These are phyloP conservation scores for Strigamia maritima DNA, from an alignment of 2,888 invertebrate genomes.

Conservation along the genomic window DNA sequence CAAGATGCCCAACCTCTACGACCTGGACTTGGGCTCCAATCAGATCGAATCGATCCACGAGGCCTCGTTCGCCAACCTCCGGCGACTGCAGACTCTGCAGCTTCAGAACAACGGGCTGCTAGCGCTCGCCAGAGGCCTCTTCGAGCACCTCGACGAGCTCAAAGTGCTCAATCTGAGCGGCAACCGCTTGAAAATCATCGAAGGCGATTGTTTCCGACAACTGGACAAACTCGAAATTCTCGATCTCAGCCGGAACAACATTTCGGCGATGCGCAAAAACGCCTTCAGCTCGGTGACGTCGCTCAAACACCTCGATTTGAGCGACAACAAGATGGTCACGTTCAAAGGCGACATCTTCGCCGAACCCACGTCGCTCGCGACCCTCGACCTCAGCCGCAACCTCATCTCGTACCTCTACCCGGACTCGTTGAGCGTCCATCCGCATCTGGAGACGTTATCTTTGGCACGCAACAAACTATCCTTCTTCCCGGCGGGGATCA, in stretches of 20 bases:
- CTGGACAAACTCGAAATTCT: conserved; percentile 45
- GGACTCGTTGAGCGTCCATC: conserved; percentile 43
- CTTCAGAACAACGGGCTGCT: conserved; percentile 36
- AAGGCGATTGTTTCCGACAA: conserved; percentile 35
- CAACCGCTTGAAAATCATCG: conserved; percentile 42
- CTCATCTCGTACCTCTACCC: conserved; percentile 44
- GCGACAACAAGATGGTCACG: conserved; percentile 66
- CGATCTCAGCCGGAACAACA: conserved; percentile 47
- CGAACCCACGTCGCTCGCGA: conserved; percentile 42
- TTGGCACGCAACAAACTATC: conserved; percentile 52
- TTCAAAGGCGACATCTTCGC: conserved; percentile 47
- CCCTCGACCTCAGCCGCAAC: conserved; percentile 48
- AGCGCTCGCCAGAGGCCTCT: conserved; percentile 41
- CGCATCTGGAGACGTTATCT: conserved; percentile 44
- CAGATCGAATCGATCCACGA: conserved; percentile 76
- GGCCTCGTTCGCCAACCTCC: conserved; percentile 85
- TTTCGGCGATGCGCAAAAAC: conserved; percentile 42
- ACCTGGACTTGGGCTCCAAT: conserved; percentile 71
- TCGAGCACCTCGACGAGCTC: conserved; percentile 43
- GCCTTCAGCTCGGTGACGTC: conserved; percentile 43
- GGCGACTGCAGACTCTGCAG: conserved; percentile 62
- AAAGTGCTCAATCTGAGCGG: conserved; percentile 45
- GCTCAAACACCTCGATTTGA: conserved; percentile 53
- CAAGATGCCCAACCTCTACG: conserved; percentile 55
- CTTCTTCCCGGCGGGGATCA: conserved; percentile 79